Conservation (phyloP, 2,888 invertebrate genomes). For the Polia nebulosa region DNA sequence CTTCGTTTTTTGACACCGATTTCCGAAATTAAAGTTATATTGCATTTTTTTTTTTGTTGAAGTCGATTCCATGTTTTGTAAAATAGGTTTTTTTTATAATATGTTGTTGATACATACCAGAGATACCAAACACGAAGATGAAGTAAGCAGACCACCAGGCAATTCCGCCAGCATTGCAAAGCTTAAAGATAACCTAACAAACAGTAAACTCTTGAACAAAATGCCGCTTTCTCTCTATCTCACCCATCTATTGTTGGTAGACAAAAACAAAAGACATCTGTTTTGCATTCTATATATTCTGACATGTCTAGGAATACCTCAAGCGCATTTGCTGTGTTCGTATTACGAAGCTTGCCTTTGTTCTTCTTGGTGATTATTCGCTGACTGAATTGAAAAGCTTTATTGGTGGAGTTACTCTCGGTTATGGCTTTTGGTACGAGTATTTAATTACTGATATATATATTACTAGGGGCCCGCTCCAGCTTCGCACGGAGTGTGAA, state of each 20-base stretch:
- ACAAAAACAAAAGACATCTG: conserved; percentile 49
- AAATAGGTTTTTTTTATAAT: too few relatives aligned
- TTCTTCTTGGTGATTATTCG: conserved; percentile 4
- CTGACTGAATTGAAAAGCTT: background rate
- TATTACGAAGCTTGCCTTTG: conserved; percentile 8
- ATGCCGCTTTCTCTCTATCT: conserved; percentile 12
- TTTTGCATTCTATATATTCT: conserved; percentile 45
- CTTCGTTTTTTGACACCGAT: too few relatives aligned
- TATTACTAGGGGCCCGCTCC: too few relatives aligned
- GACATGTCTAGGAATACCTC: conserved; percentile 47
- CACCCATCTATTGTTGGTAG: conserved; percentile 34
- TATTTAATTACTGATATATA: background rate
- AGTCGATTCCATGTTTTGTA: too few relatives aligned
- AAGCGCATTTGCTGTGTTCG: conserved; percentile 24
- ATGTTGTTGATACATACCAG: too few relatives aligned
- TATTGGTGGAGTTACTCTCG: background rate
- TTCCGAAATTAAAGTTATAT: too few relatives aligned
- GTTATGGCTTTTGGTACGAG: background rate
- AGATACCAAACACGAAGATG: background rate
- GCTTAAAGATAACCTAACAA: conserved; percentile 31
- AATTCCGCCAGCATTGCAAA: background rate
- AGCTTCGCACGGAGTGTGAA: too few relatives aligned
- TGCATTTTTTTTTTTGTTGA: too few relatives aligned
- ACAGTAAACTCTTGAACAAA: conserved; percentile 27
- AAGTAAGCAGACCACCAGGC: background rate